Percentiles rank a stretch among this genome's conserved stretches.
Evolutionary conservation across 2,888 invertebrate species (phyloP).

Genomic region (Brenthis hecate): DNA sequence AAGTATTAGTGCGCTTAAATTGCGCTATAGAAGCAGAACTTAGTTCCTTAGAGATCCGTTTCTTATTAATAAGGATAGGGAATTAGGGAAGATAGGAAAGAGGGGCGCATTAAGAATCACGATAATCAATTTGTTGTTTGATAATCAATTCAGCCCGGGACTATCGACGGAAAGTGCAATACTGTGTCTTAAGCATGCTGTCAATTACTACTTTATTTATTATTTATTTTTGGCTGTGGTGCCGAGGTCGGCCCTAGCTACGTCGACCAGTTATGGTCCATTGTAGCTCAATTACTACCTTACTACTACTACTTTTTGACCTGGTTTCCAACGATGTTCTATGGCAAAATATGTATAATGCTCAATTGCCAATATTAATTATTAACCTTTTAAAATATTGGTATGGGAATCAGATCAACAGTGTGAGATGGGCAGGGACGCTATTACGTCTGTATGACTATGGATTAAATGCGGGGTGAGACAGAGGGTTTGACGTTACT

Average conservation of each 20-base stretch:
- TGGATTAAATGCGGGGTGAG: slow-evolving; percentile 37
- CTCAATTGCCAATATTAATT: slow-evolving; percentile 18
- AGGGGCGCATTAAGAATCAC: no score
- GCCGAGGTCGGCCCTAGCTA: no score
- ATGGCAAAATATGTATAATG: slow-evolving; percentile 34
- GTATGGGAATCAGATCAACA: slow-evolving; percentile 39
- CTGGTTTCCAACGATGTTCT: slow-evolving; percentile 31
- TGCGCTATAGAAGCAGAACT: no score
- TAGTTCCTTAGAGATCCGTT: no score
- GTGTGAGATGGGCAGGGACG: slow-evolving; percentile 34
- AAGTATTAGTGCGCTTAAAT: no score
- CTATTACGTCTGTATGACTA: slow-evolving; percentile 25
- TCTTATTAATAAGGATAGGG: no score
- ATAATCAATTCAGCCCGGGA: slow-evolving; percentile 16
- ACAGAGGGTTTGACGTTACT: slow-evolving; percentile 34
- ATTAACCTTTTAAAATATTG: slow-evolving; percentile 35
- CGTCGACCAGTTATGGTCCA: no score
- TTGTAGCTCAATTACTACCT: slow-evolving; percentile 34
- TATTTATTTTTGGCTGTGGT: no score
- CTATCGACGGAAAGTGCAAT: slow-evolving; percentile 36
- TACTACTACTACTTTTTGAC: slow-evolving; percentile 29
- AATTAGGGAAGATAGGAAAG: no score
- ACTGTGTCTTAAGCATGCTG: slow-evolving; percentile 31
- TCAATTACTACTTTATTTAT: slow-evolving; percentile 32
- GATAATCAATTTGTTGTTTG: slow-evolving; percentile 29